Evolutionary conservation across 2,113 vertebrate species (phyloP), one percentile per base, ranked within the genome.

Genomic region (Cervus canadensis): DNA sequence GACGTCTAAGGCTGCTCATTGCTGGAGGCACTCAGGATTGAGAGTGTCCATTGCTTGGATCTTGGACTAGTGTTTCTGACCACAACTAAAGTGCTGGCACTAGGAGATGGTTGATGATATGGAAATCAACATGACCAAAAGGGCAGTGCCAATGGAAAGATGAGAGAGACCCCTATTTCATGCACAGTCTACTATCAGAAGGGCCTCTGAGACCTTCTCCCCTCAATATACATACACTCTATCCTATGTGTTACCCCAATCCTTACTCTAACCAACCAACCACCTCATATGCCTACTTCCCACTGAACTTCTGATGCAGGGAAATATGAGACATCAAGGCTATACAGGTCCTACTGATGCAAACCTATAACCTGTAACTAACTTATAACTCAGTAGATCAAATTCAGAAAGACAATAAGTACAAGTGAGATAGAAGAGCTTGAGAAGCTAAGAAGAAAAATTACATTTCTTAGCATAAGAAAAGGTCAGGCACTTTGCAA

Each of bases 11-110:
- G 4, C 21, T 62, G 50, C 30, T 90, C 40, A 9, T 33, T n/a
- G 2, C 7, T 28, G 30, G 16, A 17, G 5, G 2, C 5, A 3
- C 14, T 11, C 2, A 16, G 40, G 26, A 23, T 11, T 12, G 33
- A 78, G 45, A 43, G 25, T 23, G 2, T 40, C 33, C 50, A 30
- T 54, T 28, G 36, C 50, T 11, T 36, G 54, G 50, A 40, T 40
- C 45, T 91, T 36, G 36, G 86, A 56, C 48, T 21, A 28, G 15
- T 56, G 19, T 14, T 85, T 74, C 67, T 17, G 64, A 79, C 33
- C 17, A 8, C 43, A 16, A 2, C 14, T 13, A 3, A 30, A 40
- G 36, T 36, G 7, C n/a, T 28, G 26, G 19, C 3, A 2, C 7
- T 30, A 36, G 28, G 60, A 88, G 14, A 43, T 43, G 52, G 67